phyloP scores from a whole-genome alignment of 2,797 vertebrate species.

The Chelon auratus region DNA sequence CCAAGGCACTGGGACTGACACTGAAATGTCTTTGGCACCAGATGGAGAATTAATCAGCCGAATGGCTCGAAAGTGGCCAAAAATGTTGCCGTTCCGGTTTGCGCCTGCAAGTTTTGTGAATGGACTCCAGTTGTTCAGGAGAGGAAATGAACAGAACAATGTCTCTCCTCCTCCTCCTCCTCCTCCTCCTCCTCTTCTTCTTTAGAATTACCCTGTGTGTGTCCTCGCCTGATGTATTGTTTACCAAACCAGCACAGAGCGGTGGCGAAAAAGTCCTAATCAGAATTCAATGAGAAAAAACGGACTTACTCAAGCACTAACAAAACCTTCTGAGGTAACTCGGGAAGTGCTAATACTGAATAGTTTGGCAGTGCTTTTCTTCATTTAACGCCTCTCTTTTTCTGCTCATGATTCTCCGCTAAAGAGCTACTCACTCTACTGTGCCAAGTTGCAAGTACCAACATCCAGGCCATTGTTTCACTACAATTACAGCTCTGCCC shows the following conservation, averaged over 20 bases:
- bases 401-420: slow-evolving; percentile 37
- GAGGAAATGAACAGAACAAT: slow-evolving; percentile 59
- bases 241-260: slow-evolving; percentile 24
- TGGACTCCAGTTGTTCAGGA: slow-evolving; percentile 37
- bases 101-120: slow-evolving; percentile 37
- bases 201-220: slow-evolving; percentile 5
- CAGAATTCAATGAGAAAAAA: slow-evolving; percentile 61
- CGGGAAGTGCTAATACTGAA: slow-evolving; percentile 65
- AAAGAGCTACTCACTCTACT: slow-evolving; percentile 17
- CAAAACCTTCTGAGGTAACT: slow-evolving; percentile 59
- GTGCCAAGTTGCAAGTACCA: background rate
- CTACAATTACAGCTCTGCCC: slow-evolving; percentile 9
- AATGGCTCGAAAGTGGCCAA: slow-evolving; percentile 38
- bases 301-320: slow-evolving; percentile 50
- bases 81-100: slow-evolving; percentile 44
- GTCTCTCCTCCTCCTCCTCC: slow-evolving; percentile 23
- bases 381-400: slow-evolving; percentile 45
- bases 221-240: slow-evolving; percentile 34
- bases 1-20: slow-evolving; percentile 46
- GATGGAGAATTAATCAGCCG: slow-evolving; percentile 53
- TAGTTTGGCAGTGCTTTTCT: slow-evolving; percentile 51
- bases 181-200: slow-evolving; percentile 23
- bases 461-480: slow-evolving; percentile 9
- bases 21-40: slow-evolving; percentile 44
- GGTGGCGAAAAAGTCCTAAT: slow-evolving; percentile 59